phyloP scores from a whole-genome alignment of 2,888 invertebrate genomes.

The Hyles lineata region DNA sequence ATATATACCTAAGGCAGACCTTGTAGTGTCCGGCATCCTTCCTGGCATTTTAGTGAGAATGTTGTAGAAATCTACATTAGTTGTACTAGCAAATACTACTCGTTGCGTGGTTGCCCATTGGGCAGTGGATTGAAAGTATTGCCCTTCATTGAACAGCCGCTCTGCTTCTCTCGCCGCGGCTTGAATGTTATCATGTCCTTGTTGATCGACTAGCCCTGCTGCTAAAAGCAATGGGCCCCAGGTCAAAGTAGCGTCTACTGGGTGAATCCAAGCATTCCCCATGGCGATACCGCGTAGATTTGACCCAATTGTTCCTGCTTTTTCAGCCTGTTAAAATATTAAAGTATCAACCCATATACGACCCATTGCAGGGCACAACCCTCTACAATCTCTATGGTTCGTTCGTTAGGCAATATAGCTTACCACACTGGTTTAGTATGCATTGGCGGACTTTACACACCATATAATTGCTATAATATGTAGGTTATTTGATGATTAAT shows the following conservation, averaged over 20 bases:
- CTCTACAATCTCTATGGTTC: neutral
- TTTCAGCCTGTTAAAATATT: constrained; percentile 82
- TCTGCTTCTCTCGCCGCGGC: constrained; percentile 83
- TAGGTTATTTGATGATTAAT: too few species aligned
- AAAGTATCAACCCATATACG: neutral
- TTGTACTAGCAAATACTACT: constrained; percentile 86
- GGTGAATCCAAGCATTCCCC: constrained; percentile 96
- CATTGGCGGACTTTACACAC: too few species aligned
- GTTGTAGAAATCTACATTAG: constrained; percentile 92
- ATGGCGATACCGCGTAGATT: constrained; percentile 92
- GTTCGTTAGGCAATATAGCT: too few species aligned
- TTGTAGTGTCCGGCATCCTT: constrained; percentile 49
- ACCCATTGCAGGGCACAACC: neutral
- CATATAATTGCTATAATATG: too few species aligned
- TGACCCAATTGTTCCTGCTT: constrained; percentile 85
- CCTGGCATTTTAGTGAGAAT: constrained; percentile 85
- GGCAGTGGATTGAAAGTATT: constrained; percentile 85
- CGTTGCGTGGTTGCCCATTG: constrained; percentile 88
- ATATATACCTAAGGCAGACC: constrained; percentile 53
- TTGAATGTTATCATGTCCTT: constrained; percentile 86
- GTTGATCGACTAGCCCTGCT: constrained; percentile 89
- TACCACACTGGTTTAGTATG: too few species aligned
- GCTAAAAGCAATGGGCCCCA: constrained; percentile 93
- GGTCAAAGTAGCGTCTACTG: constrained; percentile 92
- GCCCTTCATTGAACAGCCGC: constrained; percentile 81